Base-by-base conservation (phyloP, 2,797 vertebrate genomes). In the Mormyrops boulengeri region DNA sequence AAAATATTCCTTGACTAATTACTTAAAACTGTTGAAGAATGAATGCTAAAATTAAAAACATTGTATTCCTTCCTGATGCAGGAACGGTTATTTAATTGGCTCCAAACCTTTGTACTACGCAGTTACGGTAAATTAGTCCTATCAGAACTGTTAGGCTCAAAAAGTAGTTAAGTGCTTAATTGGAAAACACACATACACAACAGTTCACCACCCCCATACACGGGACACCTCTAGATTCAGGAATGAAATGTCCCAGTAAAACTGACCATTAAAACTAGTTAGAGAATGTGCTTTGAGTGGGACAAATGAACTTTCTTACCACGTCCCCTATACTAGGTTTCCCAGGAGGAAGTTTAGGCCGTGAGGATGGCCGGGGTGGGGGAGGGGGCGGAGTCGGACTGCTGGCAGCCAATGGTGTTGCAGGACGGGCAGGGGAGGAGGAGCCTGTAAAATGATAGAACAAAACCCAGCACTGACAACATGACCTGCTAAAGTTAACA, bases 331-430 rank as follows among this genome's bases (percentile, higher is more conserved):
- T 93, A 1, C 94, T 94, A 87, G 98, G 97, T 89, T 98, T 99
- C 91, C 98, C 97, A 0, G 97, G 97, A 85, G 97, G 98, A 90
- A 98, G 95, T 95, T 99, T 99, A 88, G 98, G 98, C 91, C 98
- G 93, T 0, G 98, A 99, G 0, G 97, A 97, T 0, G 98, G 98
- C 44, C 97, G 95, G 9, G 98, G 97, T 3, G 97, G 98, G 2
- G 98, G 97, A 0, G 97, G 97, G 0, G 97, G 98, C 0, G 98
- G 98, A 0, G 97, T 97, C 0, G 98, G 97, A 87, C 96, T 97
- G 90, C 97, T 95, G 6, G 95, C 90, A 22, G 97, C 96, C 91
- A 97, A 95, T 19, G 98, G 98, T 0, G 97, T 99, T 62, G 96
- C 94, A 0, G 98, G 97, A 47, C 97, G 97, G 86, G 97, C 98